Base-by-base conservation (phyloP, 2,888 invertebrate genomes). In the Melanargia galathea region DNA sequence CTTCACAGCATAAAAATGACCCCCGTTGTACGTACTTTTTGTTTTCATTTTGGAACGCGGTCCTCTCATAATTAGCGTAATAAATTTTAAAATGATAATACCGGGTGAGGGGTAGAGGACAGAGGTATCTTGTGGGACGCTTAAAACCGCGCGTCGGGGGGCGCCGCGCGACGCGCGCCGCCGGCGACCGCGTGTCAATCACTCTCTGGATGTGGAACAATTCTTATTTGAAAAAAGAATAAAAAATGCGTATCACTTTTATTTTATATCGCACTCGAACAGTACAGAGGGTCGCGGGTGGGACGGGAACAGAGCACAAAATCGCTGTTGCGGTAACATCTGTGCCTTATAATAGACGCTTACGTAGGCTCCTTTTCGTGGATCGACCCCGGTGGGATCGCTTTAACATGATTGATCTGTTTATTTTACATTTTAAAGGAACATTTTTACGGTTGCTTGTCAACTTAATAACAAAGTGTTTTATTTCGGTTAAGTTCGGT, bases 351-450 rank as follows among this genome's bases (percentile, higher is more conserved):
- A 90, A 91, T 90, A 90, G 90, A 89, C 83, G 88, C 89, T 90
- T 90, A 90, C 87, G 87, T 87, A 88, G 90, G 84, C 87, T 89
- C 89, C 91, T 90, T 91, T 89, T 88, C 90, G 89, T 85, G 88
- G 88, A 87, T 87, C 84, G 84, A 84, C 84, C 88, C 88, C 89
- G 87, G 89, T 86, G 90, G 91, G 90, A 90, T 89, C 88, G 84
- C 86, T 89, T 87, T 85, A 88, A 87, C 87, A 90, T 91, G 91
- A 91, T 91, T 91, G 91, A 91, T 91, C 90, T 90, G 91, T 91
- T 91, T 91, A 90, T 91, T 91, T 91, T 88, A 90, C 90, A 91
- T 90, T 91, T 91, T 90, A 90, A 90, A 90, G 86, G 84, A 87
- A 86, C 89, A 89, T 90, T 91, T 90, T 90, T 91, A 91, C 90